phyloP scores from a whole-genome alignment of 2,113 vertebrate genomes.

The Pagrus major region DNA sequence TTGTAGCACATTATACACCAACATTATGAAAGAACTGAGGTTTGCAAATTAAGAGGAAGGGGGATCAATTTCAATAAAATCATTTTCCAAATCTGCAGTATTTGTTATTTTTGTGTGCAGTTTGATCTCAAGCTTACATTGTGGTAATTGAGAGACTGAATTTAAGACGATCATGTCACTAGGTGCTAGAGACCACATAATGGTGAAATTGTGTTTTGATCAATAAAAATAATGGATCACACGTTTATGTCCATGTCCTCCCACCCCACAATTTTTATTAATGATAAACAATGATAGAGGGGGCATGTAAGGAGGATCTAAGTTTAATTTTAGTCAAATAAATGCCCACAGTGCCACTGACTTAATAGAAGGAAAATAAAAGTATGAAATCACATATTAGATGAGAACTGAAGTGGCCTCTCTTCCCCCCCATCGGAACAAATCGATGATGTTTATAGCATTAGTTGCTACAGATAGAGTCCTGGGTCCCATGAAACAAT shows the following conservation, averaged over 20 bases:
- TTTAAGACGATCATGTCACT: not conserved
- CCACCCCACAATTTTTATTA: too few species aligned
- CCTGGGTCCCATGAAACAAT: conserved; percentile 2
- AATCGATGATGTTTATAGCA: not conserved
- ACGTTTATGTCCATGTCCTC: not conserved
- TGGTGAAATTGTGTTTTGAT: not conserved
- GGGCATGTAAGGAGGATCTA: too few species aligned
- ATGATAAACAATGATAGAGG: too few species aligned
- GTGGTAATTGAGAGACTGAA: not conserved
- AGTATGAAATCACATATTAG: not conserved
- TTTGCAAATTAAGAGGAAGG: not conserved
- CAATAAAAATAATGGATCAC: conserved; percentile 26
- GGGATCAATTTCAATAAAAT: not conserved
- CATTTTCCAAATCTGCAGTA: not conserved
- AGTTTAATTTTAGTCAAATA: too few species aligned
- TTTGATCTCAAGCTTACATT: not conserved
- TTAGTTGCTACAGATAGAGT: not conserved
- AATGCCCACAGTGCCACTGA: too few species aligned
- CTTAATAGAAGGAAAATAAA: not conserved
- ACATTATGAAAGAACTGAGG: not conserved
- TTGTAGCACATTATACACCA: not conserved
- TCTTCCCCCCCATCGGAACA: not conserved
- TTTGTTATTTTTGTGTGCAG: not conserved
- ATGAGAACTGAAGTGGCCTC: not conserved
- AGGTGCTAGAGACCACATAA: not conserved